These are phyloP conservation scores for Cyrtonyx montezumae DNA, from an alignment of 2,113 vertebrate species.

Conservation along the genomic window DNA sequence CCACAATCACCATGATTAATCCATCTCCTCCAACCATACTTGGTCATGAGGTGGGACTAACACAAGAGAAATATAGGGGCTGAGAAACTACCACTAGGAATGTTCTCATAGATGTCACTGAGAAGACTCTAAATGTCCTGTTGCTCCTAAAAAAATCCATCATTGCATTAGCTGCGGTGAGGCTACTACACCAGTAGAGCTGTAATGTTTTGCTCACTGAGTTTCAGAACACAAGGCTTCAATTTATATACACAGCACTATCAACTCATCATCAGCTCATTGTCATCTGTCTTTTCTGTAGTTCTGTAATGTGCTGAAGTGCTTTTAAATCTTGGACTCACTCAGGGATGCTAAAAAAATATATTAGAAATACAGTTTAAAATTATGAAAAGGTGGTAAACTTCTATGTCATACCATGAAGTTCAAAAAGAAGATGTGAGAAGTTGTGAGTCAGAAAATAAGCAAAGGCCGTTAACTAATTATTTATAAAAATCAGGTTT, in stretches of 20 bases:
- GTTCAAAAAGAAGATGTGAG: not conserved
- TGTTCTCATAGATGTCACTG: accelerated
- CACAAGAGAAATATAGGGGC: not conserved
- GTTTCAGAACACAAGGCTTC: not conserved
- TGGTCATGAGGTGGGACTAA: not conserved
- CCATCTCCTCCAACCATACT: not conserved
- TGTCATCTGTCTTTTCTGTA: not conserved
- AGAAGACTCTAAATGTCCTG: not conserved
- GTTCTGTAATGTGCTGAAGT: not conserved
- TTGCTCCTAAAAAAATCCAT: accelerated
- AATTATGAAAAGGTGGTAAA: not conserved
- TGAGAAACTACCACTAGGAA: not conserved
- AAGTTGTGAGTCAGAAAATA: not conserved
- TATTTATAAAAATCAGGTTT: not conserved
- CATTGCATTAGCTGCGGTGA: not conserved
- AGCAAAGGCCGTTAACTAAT: accelerated
- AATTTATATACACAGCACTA: not conserved
- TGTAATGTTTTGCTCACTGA: not conserved
- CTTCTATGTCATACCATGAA: not conserved
- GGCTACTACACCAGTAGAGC: accelerated
- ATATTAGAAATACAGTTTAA: not conserved
- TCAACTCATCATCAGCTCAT: not conserved
- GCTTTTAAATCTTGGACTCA: not conserved
- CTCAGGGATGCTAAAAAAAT: not conserved
- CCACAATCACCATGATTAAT: accelerated